These are phyloP conservation scores for Sceloporus undulatus DNA, from an alignment of 2,113 vertebrate species.

Conservation along the genomic window DNA sequence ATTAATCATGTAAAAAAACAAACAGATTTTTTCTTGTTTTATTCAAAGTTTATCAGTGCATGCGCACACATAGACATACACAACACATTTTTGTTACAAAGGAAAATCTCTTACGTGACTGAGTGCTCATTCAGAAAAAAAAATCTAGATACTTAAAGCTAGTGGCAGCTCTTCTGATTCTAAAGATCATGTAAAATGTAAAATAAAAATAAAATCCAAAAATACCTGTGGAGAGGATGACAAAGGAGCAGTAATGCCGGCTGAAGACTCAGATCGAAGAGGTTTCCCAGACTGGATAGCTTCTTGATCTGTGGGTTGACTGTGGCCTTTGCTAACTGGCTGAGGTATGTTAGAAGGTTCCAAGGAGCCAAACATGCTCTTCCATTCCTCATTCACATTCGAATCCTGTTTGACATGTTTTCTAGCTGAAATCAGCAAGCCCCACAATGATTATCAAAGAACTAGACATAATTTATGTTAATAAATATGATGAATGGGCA, in stretches of 20 bases:
- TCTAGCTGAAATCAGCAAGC: constrained; percentile 79
- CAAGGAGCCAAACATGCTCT: constrained; percentile 98
- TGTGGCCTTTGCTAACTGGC: constrained; percentile 79
- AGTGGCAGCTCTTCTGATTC: background rate
- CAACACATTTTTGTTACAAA: background rate
- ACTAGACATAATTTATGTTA: background rate
- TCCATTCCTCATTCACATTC: constrained; percentile 98
- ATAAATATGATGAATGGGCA: background rate
- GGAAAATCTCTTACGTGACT: background rate
- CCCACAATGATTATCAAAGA: background rate
- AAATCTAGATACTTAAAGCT: background rate
- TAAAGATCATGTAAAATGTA: background rate
- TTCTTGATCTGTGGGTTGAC: constrained; percentile 78
- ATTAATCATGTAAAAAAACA: background rate
- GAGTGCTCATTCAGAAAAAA: background rate
- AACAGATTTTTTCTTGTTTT: background rate
- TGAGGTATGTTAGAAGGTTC: constrained; percentile 85
- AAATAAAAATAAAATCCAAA: background rate
- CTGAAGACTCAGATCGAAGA: constrained; percentile 83
- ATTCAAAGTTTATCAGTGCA: background rate
- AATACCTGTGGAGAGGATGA: constrained; percentile 86
- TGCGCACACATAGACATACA: background rate
- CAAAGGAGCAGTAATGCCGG: constrained; percentile 77
- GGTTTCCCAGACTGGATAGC: constrained; percentile 75
- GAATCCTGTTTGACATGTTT: constrained; percentile 96